phyloP scores from a whole-genome alignment of 2,113 vertebrate genomes.

The Mesoclemmys tuberculata region DNA sequence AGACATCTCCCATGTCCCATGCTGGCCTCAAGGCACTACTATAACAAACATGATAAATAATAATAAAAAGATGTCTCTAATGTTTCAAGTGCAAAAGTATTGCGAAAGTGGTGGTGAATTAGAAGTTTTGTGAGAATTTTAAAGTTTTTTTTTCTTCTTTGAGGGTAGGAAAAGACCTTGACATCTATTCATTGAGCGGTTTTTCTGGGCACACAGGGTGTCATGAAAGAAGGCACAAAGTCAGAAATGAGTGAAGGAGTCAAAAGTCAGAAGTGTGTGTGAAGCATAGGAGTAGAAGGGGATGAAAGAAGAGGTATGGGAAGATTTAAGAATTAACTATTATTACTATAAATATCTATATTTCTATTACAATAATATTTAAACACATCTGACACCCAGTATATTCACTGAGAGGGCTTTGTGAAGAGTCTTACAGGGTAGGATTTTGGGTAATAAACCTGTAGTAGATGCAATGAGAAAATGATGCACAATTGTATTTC shows the following conservation, averaged over 20 bases:
- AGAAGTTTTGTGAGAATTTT: neutral
- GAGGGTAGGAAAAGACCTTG: neutral
- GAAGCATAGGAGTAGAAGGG: neutral
- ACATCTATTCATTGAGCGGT: neutral
- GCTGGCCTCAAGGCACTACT: neutral
- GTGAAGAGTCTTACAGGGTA: neutral
- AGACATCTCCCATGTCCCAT: no score
- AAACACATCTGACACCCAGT: neutral
- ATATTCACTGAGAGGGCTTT: neutral
- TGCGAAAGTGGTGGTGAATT: neutral
- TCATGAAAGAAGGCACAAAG: neutral
- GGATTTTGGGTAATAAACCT: neutral
- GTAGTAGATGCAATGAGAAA: neutral
- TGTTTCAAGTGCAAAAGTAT: neutral
- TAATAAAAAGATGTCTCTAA: neutral
- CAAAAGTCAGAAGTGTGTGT: neutral
- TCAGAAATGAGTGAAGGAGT: neutral
- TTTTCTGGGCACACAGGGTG: neutral
- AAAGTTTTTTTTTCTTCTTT: neutral
- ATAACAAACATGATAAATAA: neutral
- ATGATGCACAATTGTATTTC: neutral
- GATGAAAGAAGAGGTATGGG: neutral
- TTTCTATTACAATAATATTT: no score
- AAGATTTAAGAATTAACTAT: neutral
- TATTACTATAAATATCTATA: neutral